Evolutionary conservation across 2,888 invertebrate genomes (phyloP).

Genomic region (Gandaritis pyraliata): DNA sequence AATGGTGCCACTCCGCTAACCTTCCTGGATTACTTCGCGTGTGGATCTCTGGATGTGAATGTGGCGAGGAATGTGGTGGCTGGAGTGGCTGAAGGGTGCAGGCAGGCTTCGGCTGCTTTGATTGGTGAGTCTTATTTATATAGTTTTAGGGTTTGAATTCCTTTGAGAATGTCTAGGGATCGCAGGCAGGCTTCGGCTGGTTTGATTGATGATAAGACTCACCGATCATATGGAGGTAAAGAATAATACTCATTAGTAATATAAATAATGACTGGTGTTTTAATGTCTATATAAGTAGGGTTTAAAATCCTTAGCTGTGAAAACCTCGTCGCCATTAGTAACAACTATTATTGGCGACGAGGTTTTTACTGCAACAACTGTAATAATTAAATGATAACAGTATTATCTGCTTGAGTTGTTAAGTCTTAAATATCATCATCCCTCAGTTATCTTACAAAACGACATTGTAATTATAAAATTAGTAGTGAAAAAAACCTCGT

Average conservation of each 20-base stretch:
- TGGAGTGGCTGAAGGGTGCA: slow-evolving; percentile 94
- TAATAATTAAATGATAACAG: too few species aligned
- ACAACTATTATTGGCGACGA: background rate
- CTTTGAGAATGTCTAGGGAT: too few species aligned
- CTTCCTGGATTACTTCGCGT: slow-evolving; percentile 98
- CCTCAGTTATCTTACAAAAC: too few species aligned
- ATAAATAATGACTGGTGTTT: too few species aligned
- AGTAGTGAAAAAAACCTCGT: background rate
- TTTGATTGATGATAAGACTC: too few species aligned
- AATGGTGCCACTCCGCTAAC: slow-evolving; percentile 98
- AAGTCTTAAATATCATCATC: background rate
- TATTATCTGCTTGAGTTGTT: background rate
- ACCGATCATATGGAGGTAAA: too few species aligned
- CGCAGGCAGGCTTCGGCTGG: too few species aligned
- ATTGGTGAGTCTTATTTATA: slow-evolving; percentile 85
- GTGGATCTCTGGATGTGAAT: slow-evolving; percentile 90
- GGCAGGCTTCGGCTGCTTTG: slow-evolving; percentile 92
- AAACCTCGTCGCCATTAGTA: background rate
- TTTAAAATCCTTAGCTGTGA: too few species aligned
- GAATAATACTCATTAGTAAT: too few species aligned
- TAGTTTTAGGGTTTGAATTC: background rate
- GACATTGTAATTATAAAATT: too few species aligned
- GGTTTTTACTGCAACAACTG: too few species aligned
- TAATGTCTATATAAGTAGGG: too few species aligned
- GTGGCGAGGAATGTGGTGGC: slow-evolving; percentile 88